Evolutionary conservation across 2,888 invertebrate genomes (phyloP), one percentile per base, ranked within the genome.

Genomic region (Reticulitermes lucifugus): DNA sequence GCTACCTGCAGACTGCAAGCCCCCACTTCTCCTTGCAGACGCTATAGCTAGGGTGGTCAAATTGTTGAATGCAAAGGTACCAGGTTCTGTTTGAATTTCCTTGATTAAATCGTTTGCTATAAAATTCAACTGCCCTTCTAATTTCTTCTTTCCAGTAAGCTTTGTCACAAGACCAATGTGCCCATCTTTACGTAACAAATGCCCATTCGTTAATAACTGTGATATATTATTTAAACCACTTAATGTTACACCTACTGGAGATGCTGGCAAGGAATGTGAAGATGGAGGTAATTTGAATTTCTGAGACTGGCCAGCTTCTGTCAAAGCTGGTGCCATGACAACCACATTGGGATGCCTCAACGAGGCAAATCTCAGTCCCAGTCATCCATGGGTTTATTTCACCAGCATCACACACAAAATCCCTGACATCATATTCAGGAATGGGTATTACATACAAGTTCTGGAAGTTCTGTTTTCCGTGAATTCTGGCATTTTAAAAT

Each of bases 301-400:
- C 88, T 91, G 88, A 89, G 89, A 88, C 87, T 89, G 88, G 82
- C 88, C 87, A 87, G 91, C 94, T 93, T 96, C 96, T 91, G 97
- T 96, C 92, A 97, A 95, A 93, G 97, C 97, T 93, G 97, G 97
- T 94, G 97, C 97, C 97, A 98, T 97, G 94, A 96, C 93, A 95
- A 94, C 93, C 93, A 93, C 93, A 92, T 92, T 90, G 91, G 92
- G 91, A 91, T 91, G 92, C 93, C 92, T 92, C 91, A 91, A 91
- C 89, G 92, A 92, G 88, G 89, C 89, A 88, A 86, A 85, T 86
- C 88, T 88, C 87, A 88, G 86, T 88, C 89, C 89, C 89, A 89
- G 89, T 89, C 89, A 89, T 89, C 88, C 89, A 89, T 89, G 87
- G 87, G 88, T 84, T 46, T 83, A 43, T 43, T 51, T 77, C 46